Conservation (phyloP, 2,797 vertebrate species). For the Bovichtus diacanthus region DNA sequence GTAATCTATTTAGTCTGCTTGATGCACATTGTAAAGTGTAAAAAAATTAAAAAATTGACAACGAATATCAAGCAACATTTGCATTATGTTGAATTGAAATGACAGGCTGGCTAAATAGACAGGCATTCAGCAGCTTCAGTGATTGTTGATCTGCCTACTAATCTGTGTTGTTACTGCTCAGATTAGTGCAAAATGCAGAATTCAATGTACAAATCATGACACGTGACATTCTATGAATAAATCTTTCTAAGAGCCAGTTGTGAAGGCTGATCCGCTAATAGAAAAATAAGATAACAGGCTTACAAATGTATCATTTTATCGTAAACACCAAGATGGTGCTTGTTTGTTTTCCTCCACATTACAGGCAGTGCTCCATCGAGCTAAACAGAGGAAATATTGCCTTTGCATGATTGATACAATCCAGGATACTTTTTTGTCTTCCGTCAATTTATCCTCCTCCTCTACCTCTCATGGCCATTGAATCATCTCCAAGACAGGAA, state of each 20-base stretch:
- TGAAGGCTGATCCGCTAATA: not conserved
- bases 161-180: not conserved
- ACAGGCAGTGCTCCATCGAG: not conserved
- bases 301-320: not conserved
- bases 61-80: not conserved
- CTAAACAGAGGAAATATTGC: slow-evolving; percentile 10
- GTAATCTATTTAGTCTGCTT: not conserved
- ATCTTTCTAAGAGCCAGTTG: not conserved
- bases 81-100: not conserved
- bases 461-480: slow-evolving; percentile 4
- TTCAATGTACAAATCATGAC: not conserved
- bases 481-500: slow-evolving; percentile 49
- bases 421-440: slow-evolving; percentile 16
- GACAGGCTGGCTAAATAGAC: not conserved
- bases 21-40: not conserved
- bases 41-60: not conserved
- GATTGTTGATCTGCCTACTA: not conserved
- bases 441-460: slow-evolving; percentile 1
- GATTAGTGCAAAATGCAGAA: not conserved
- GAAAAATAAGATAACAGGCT: not conserved
- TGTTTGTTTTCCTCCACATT: not conserved
- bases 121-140: not conserved
- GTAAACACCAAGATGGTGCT: slow-evolving; percentile 1
- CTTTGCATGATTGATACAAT: slow-evolving; percentile 19
- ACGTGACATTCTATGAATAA: not conserved